Base-by-base conservation (phyloP, 2,888 invertebrate genomes). In the Caenorhabditis sp. region DNA sequence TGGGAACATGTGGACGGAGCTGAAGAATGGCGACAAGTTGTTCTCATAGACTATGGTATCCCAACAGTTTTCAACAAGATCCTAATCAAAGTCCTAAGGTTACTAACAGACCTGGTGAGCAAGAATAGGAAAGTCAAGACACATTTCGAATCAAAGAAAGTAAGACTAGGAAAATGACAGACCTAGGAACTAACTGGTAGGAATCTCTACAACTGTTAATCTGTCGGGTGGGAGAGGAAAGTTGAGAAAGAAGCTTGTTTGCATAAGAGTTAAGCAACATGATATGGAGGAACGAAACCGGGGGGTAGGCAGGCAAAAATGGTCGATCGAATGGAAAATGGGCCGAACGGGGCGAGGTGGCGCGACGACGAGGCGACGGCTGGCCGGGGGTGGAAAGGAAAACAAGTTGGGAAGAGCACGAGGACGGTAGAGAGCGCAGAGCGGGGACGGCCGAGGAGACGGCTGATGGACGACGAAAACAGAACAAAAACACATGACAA, bases 401-500 rank as follows among this genome's bases (percentile, higher is more conserved):
- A 74, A 74, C 74, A 74, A 74, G 56, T 65, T 26, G 20, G 60
- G 65, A 74, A 47, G 65, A 65, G 74, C 65, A 67, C 37, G 56
- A 65, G 40, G 58, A 65, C 60, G 74, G 65, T 65, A 65, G 74
- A 72, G 72, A 47, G 3, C 18, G 47, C 47, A 47, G 47, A 47
- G 32, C 32, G 32, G 32, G 5, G 32, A 32, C 32, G 40, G n/a
- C n/a, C n/a, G n/a, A n/a, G 2, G 40, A 15, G 40, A 47, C 44
- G 22, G 62, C 28, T 50, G 60, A 69, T 22, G 51, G 55, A 20
- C 24, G 60, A 28, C 37, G 65, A 67, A 74, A 74, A 74, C 74
- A 74, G 65, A 74, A 74, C 64, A 74, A 74, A 74, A 74, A 74
- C 74, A 65, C 65, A 74, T 74, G 74, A 74, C 74, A 65, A 40